Conservation (phyloP, 92 coral and sea anemone species). For the Desmophyllum pertusum region DNA sequence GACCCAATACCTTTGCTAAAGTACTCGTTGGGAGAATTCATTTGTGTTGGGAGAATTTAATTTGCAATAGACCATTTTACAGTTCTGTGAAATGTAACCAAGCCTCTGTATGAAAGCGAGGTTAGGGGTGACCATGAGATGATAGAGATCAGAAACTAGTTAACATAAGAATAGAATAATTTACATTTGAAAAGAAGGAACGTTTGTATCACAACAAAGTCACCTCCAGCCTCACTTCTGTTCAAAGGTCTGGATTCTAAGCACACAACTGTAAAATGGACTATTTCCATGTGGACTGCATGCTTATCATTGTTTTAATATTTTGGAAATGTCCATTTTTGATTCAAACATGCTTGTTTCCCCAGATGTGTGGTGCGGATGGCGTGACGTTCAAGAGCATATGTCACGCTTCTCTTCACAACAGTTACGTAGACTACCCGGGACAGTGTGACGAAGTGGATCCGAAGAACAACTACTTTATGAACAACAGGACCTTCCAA, state of each 20-base stretch:
- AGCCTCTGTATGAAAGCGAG: too few relatives aligned
- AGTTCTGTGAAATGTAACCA: too few relatives aligned
- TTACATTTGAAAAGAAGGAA: too few relatives aligned
- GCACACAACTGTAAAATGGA: too few relatives aligned
- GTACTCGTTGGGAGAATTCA: not conserved
- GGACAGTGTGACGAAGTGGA: conserved; percentile 80
- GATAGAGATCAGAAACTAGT: too few relatives aligned
- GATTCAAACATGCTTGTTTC: not conserved
- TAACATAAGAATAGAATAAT: too few relatives aligned
- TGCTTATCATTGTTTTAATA: not conserved
- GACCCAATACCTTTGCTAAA: not conserved
- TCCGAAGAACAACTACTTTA: conserved; percentile 62
- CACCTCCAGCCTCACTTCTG: too few relatives aligned
- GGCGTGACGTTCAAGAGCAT: conserved; percentile 70
- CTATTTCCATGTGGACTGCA: too few relatives aligned
- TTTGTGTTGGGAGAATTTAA: not conserved
- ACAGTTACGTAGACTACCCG: conserved; percentile 84
- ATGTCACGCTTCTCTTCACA: conserved; percentile 73
- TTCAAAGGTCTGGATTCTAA: too few relatives aligned
- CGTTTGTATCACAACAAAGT: too few relatives aligned
- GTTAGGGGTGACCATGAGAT: too few relatives aligned
- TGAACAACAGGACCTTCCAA: conserved; percentile 10
- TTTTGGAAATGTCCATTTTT: not conserved
- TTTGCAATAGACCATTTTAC: too few relatives aligned
- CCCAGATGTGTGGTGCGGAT: conserved; percentile 88